Evolutionary conservation across 2,797 vertebrate genomes (phyloP), one percentile per base, ranked within the genome.

Genomic region (Bovichtus diacanthus): DNA sequence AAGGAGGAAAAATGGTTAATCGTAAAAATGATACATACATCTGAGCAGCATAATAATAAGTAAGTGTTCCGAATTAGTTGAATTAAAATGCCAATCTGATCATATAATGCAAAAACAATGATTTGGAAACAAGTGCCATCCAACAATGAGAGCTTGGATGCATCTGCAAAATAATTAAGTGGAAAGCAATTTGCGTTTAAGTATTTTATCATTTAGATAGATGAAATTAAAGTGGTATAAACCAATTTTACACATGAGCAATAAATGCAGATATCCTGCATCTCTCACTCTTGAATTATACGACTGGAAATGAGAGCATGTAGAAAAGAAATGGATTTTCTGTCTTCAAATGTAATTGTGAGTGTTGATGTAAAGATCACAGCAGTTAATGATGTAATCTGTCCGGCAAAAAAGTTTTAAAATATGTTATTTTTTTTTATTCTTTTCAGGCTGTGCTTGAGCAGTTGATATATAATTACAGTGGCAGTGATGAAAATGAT

Each of bases 231-330:
- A 86, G 58, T 21, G 70, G 63, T 41, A n/a, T 70, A 75, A 82
- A 85, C 25, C 65, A 74, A 85, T 88, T 88, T 86, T 68, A 87
- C 76, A 81, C 72, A 83, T 82, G 81, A 79, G 56, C 68, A 81
- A 79, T 61, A 51, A 69, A 76, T 72, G 44, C 60, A 74, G 9
- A 80, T 70, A 76, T 75, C 62, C 31, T 41, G n/a, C 65, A 63
- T 75, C 9, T 73, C 34, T 78, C 41, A 54, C 5, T 65, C 10
- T 61, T 53, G 63, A 38, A 51, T 60, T 46, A 66, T 29, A 15
- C 5, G 49, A 61, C 63, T 58, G 16, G 51, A 70, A 82, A 16
- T 50, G 34, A 74, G 38, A 18, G 13, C 8, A 18, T 55, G 34
- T 2, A 23, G 31, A 34, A 56, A 71, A 23, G 19, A 31, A 65